Conservation (phyloP, 2,113 vertebrate species). For the Columba janthina region DNA sequence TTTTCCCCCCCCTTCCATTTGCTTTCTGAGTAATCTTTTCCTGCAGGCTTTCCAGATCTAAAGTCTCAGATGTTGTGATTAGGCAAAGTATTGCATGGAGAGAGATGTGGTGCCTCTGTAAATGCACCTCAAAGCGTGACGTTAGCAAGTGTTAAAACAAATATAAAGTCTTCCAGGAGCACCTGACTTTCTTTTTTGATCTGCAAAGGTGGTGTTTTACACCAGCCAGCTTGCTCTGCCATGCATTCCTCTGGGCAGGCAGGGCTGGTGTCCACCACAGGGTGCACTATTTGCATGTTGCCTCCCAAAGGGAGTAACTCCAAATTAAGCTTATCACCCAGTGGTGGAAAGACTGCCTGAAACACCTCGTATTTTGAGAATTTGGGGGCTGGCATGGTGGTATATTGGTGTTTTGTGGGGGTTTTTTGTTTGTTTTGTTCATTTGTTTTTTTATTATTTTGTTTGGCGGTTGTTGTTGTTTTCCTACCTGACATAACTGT, state of each 20-base stretch:
- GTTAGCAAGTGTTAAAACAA: neutral
- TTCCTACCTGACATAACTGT: neutral
- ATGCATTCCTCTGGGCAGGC: rapidly evolving
- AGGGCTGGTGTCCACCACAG: rapidly evolving
- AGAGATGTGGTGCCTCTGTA: rapidly evolving
- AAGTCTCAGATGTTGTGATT: neutral
- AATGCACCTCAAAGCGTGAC: rapidly evolving
- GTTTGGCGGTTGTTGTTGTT: neutral
- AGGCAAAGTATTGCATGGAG: rapidly evolving
- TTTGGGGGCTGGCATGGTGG: rapidly evolving
- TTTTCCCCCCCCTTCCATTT: neutral
- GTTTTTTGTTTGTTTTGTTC: too few species aligned
- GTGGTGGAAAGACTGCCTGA: neutral
- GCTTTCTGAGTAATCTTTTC: neutral
- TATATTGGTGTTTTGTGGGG: too few species aligned
- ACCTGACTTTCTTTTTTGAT: too few species aligned
- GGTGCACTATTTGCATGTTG: rapidly evolving
- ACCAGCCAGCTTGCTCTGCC: rapidly evolving
- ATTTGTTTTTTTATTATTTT: too few species aligned
- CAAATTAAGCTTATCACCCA: neutral
- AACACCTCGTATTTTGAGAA: rapidly evolving
- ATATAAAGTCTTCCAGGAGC: neutral
- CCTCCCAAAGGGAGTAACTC: rapidly evolving
- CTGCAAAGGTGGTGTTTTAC: neutral
- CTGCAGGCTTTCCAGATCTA: neutral